phyloP scores from a whole-genome alignment of 2,797 vertebrate species.

The Oreochromis mossambicus region DNA sequence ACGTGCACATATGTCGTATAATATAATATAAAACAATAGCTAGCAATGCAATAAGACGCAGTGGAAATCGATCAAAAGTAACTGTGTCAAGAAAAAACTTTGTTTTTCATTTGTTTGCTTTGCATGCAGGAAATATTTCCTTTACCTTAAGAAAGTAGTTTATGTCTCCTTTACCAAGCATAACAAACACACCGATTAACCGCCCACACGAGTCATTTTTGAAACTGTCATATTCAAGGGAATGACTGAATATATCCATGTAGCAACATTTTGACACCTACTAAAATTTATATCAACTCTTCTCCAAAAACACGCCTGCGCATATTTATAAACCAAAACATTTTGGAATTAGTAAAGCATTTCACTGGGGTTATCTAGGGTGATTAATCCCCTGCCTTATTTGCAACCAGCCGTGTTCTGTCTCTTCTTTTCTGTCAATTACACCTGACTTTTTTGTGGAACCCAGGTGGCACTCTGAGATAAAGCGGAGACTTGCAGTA shows the following conservation, averaged over 20 bases:
- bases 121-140: neutral
- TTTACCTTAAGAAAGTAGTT: neutral
- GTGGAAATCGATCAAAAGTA: neutral
- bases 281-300: neutral
- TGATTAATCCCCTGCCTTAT: constrained; percentile 14
- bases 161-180: neutral
- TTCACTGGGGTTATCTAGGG: neutral
- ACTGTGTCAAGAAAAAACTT: neutral
- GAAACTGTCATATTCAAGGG: neutral
- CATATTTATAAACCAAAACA: neutral
- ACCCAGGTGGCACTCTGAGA: constrained; percentile 40
- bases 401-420: neutral
- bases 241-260: neutral
- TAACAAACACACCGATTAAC: neutral
- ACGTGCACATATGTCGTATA: neutral
- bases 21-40: neutral
- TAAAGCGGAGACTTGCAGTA: constrained; percentile 34
- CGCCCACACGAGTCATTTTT: neutral
- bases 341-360: neutral
- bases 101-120: neutral
- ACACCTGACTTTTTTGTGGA: constrained; percentile 21
- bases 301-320: neutral
- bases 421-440: constrained; percentile 26
- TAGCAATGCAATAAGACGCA: neutral
- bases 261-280: neutral